Conservation (phyloP, 1,140 invertebrate species). For the Drosophila tani region DNA sequence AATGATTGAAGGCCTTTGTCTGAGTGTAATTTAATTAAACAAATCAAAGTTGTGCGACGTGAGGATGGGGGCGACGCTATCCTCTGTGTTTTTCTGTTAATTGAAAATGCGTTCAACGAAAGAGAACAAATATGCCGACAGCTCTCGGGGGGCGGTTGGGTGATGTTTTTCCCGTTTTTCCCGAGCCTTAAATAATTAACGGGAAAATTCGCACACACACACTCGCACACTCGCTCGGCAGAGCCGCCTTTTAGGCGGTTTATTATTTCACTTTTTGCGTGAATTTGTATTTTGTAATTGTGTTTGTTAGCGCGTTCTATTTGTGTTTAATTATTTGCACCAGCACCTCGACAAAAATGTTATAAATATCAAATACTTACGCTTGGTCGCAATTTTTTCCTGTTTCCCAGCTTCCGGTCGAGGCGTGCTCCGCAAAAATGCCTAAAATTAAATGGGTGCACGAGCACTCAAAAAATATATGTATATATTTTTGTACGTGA, state of each 20-base stretch:
- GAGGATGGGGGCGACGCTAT: slow-evolving; percentile 2
- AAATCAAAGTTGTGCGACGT: slow-evolving; percentile 63
- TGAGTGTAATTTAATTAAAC: slow-evolving; percentile 83
- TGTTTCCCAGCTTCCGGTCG: neutral
- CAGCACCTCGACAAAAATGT: slow-evolving; percentile 46
- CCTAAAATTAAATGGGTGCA: slow-evolving; percentile 10
- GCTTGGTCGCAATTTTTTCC: neutral
- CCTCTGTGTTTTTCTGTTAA: slow-evolving; percentile 68
- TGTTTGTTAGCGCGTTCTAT: slow-evolving; percentile 41
- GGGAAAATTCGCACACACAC: slow-evolving; percentile 37
- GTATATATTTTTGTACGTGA: neutral
- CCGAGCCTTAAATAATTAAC: slow-evolving; percentile 70
- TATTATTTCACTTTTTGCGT: slow-evolving; percentile 46
- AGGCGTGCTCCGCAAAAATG: slow-evolving; percentile 4
- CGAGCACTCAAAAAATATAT: slow-evolving; percentile 7
- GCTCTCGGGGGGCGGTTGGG: neutral
- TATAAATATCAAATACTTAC: slow-evolving; percentile 45
- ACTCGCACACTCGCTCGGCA: slow-evolving; percentile 5
- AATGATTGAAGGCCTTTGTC: slow-evolving; percentile 82
- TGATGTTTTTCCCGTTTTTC: slow-evolving; percentile 10
- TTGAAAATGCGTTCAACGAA: slow-evolving; percentile 77
- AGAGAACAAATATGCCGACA: slow-evolving; percentile 61
- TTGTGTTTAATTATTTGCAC: slow-evolving; percentile 58
- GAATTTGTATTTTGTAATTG: slow-evolving; percentile 50
- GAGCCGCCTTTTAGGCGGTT: slow-evolving; percentile 43